Evolutionary conservation across 1,140 invertebrate species (phyloP), one percentile per base, ranked within the genome.

Genomic region (Aethina tumida): DNA sequence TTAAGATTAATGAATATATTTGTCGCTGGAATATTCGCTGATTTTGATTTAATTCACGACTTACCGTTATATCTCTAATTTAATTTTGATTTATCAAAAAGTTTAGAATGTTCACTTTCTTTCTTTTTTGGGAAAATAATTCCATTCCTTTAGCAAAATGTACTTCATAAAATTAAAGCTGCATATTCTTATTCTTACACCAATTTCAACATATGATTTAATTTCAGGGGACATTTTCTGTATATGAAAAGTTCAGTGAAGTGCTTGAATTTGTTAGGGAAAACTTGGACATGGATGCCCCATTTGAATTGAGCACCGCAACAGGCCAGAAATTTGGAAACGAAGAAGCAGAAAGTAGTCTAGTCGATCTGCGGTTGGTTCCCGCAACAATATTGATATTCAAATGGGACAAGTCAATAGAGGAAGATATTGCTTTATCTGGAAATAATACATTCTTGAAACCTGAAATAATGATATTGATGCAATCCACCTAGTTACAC

Each of bases 141-240:
- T n/a, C n/a, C n/a, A n/a, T n/a, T n/a, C n/a, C n/a, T n/a, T n/a
- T n/a, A n/a, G n/a, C n/a, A n/a, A n/a, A n/a, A n/a, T n/a, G n/a
- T n/a, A n/a, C n/a, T n/a, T n/a, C n/a, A n/a, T n/a, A n/a, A n/a
- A n/a, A n/a, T n/a, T n/a, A n/a, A n/a, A n/a, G n/a, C n/a, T n/a
- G n/a, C n/a, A n/a, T n/a, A n/a, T n/a, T n/a, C n/a, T n/a, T n/a
- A n/a, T n/a, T n/a, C n/a, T n/a, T n/a, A n/a, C n/a, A n/a, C n/a
- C n/a, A n/a, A n/a, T n/a, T n/a, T n/a, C n/a, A n/a, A n/a, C n/a
- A n/a, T n/a, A n/a, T n/a, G n/a, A n/a, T n/a, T n/a, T n/a, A n/a
- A n/a, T 49, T 43, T 39, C 53, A 87, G 78, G 85, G 86, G 5
- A 90, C 86, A 6, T 91, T 91, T 64, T 75, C 73, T 16, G 77